Conservation (phyloP, 1,140 invertebrate genomes). For the Halotydeus destructor region DNA sequence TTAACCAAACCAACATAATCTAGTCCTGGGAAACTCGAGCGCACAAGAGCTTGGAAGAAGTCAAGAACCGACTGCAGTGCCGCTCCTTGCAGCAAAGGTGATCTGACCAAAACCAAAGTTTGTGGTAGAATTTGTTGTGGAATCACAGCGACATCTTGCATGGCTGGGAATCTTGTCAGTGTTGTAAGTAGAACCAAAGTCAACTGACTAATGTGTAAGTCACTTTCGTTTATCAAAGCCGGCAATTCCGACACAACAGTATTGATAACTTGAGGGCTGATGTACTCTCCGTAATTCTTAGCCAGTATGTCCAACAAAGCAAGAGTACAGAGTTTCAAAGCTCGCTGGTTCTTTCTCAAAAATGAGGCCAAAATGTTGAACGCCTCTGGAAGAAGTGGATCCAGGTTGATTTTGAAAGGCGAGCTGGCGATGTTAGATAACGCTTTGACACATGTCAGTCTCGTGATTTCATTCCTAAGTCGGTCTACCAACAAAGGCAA, state of each 20-base stretch:
- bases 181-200: conserved; percentile 29
- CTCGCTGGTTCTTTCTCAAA: conserved; percentile 85
- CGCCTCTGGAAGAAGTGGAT: conserved; percentile 64
- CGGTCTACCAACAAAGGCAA: conserved; percentile 84
- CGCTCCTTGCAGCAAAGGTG: conserved; percentile 62
- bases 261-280: conserved; percentile 46
- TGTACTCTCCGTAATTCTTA: conserved; percentile 45
- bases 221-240: conserved; percentile 69
- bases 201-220: conserved; percentile 68
- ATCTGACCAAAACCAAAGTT: conserved; percentile 63
- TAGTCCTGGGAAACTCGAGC: conserved; percentile 50
- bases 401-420: conserved; percentile 60
- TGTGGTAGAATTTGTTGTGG: conserved; percentile 46
- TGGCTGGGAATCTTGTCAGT: conserved; percentile 26
- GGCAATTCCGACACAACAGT: conserved; percentile 64
- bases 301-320: conserved; percentile 73
- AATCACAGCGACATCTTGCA: conserved; percentile 25
- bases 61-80: conserved; percentile 71
- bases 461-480: conserved; percentile 84
- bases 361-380: conserved; percentile 81
- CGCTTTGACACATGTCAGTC: conserved; percentile 85
- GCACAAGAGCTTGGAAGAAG: conserved; percentile 70
- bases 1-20: conserved; percentile 53
- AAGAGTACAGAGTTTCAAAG: conserved; percentile 73
- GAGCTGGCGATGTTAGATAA: conserved; percentile 81